Evolutionary conservation across 2,888 invertebrate species (phyloP), one percentile per base, ranked within the genome.

Genomic region (Cheilosia scutellata): DNA sequence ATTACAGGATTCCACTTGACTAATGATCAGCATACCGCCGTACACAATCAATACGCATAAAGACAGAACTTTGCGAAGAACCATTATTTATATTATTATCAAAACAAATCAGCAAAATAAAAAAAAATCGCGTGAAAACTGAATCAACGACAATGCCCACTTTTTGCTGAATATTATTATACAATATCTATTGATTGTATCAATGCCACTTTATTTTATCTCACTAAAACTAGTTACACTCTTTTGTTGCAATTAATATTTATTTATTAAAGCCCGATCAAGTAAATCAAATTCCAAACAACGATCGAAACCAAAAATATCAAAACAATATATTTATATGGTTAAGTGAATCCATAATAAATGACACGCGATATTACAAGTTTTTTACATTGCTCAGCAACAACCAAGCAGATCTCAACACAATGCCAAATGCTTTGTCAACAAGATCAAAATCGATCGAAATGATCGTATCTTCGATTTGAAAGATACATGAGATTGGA

Each of bases 1-100:
- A 92, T 98, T 98, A 92, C 98, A 98, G 49, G 93, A 91, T 74
- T 91, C 88, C 42, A 89, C 89, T 31, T 89, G 88, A 70, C 89
- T 90, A 80, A 89, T 89, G 83, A 90, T 89, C 71, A 90, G 89
- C 20, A 90, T 88, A 65, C 89, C 88, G 76, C 89, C 90, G 87
- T 91, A 88, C 62, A 89, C 74, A 68, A 90, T 44, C 16, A 86
- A 4, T 13, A 86, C 33, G 31, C 66, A 66, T 2, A 82, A 13
- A 7, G 58, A 66, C 29, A 82, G 20, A n/a, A 77, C 72, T 82
- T 82, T 82, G 49, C 86, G 86, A 5, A 86, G 68, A 4, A 82
- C 80, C 86, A 86, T 20, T 84, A 25, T 66, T 70, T 72, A 16
- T 63, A 55, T 31, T 47, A 40, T 51, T 58, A 62, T 62, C 27